A percentile compares a stretch with the other conserved stretches of the same genome.
These are phyloP conservation scores for Gymnocheta viridis DNA, from an alignment of 2,888 invertebrate genomes.

Conservation along the genomic window DNA sequence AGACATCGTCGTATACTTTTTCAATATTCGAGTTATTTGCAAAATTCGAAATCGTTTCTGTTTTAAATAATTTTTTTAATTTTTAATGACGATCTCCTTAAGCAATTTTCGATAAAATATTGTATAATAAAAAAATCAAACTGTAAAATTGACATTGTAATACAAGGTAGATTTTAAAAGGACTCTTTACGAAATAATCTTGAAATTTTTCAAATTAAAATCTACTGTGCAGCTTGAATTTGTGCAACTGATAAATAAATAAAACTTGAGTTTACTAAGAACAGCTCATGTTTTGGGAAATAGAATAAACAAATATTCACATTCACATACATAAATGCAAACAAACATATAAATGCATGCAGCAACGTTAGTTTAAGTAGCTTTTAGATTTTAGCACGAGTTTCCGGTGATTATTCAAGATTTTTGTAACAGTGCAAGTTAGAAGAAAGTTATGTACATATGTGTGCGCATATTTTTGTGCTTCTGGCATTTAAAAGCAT, in stretches of 20 bases:
- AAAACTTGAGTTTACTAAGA: background rate
- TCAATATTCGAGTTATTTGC: too few relatives aligned
- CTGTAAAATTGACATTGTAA: too few relatives aligned
- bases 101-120: too few relatives aligned
- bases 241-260: background rate
- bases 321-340: conserved; percentile 4
- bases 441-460: background rate
- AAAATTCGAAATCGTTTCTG: too few relatives aligned
- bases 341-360: background rate
- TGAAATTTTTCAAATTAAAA: background rate
- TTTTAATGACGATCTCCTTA: too few relatives aligned
- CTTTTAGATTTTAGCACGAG: conserved; percentile 38
- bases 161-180: too few relatives aligned
- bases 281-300: background rate
- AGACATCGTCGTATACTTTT: too few relatives aligned
- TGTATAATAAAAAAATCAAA: too few relatives aligned
- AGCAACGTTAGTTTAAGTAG: background rate
- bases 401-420: conserved; percentile 61
- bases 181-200: too few relatives aligned
- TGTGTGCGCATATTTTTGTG: conserved; percentile 27
- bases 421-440: conserved; percentile 30
- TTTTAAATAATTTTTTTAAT: too few relatives aligned
- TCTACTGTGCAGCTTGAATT: background rate
- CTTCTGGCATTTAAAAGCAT: conserved; percentile 29
- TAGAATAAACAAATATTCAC: background rate